Evolutionary conservation across 2,888 invertebrate genomes (phyloP).

Genomic region (Blastobasis adustella): DNA sequence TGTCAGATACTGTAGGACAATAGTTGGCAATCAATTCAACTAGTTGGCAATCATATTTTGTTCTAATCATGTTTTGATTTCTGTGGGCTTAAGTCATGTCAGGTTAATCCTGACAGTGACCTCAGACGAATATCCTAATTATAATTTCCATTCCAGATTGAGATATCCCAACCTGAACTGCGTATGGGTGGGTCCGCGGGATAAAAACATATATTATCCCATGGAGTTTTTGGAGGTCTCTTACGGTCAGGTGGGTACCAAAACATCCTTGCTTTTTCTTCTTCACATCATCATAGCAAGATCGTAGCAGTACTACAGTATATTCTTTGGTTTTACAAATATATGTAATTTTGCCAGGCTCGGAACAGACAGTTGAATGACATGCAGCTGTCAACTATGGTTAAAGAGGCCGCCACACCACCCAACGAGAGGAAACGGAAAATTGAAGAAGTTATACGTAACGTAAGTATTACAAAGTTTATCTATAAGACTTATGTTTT

Average conservation of each 20-base stretch:
- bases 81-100: no score
- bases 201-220: constrained; percentile 85
- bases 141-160: constrained; percentile 35
- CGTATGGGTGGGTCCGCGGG: constrained; percentile 84
- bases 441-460: constrained; percentile 78
- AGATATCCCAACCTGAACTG: constrained; percentile 84
- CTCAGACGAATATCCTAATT: not conserved
- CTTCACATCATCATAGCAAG: no score
- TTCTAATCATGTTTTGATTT: no score
- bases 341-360: constrained; percentile 28
- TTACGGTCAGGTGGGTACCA: constrained; percentile 79
- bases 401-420: constrained; percentile 87
- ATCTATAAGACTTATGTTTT: not conserved
- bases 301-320: no score
- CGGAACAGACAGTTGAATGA: constrained; percentile 86
- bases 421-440: constrained; percentile 85
- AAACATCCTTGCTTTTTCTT: no score
- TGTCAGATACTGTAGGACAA: no score
- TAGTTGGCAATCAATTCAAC: no score
- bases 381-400: constrained; percentile 90
- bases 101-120: no score
- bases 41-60: no score
- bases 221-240: constrained; percentile 87
- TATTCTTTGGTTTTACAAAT: no score
- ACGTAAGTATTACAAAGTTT: constrained; percentile 48